Evolutionary conservation across 2,888 invertebrate genomes (phyloP), one percentile per base, ranked within the genome.

Genomic region (Monochamus alternatus): DNA sequence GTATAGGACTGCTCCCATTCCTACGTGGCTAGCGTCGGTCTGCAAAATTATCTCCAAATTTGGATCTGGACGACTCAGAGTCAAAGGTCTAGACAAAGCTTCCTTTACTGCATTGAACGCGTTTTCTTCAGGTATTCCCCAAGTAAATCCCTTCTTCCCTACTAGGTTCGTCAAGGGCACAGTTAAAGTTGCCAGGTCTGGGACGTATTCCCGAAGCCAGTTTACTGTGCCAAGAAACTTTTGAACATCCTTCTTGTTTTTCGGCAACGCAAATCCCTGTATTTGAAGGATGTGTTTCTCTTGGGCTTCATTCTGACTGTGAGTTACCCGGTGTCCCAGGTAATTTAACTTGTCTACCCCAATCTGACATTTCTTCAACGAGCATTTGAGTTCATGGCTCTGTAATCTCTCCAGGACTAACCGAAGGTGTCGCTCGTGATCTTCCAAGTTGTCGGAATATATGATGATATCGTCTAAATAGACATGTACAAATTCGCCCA

Each of bases 1-100:
- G 51, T 78, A 83, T 0, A 84, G 75, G 5, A 84, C 85, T 3
- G 83, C 83, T 3, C 81, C 81, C n/a, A 81, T 78, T 0, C 82
- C 84, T 12, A 43, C 5, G 2, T 55, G 67, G 47, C 81, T 80
- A 51, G 83, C 82, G 74, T 82, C 81, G 0, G 83, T 81, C 51
- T 84, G 82, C 3, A 84, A 73, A 3, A 75, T 51, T 70, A 78
- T 83, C 0, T 78, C 78, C 8, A 63, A 52, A 5, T 52, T 44
- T 8, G 73, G 62, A 55, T 81, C 75, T 1, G 83, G 83, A 1
- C 82, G 75, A 60, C 78, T 66, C 0, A 85, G 74, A 9, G 62
- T 12, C 38, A 82, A 43, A 5, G 80, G 83, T 62, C 75, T 60
- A 0, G 31, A 14, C 5, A 82, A 47, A n/a, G 38, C 71, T 10